phyloP scores from a whole-genome alignment of 2,888 invertebrate species.

The Crematogaster levior region DNA sequence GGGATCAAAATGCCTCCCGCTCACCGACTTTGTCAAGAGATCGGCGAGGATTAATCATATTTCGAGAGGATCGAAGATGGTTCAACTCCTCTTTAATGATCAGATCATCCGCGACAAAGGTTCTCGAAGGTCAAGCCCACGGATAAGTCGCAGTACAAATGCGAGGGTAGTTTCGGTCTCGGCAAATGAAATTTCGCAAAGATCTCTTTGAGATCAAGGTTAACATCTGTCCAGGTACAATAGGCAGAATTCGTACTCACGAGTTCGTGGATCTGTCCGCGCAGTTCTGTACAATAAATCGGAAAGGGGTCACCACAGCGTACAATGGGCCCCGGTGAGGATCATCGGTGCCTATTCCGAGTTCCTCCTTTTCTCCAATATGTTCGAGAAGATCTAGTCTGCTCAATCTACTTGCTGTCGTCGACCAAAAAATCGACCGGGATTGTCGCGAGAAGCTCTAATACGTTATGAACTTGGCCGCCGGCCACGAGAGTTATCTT shows the following conservation, averaged over 20 bases:
- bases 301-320: not conserved
- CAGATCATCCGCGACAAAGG: constrained; percentile 7
- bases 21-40: not conserved
- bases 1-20: not conserved
- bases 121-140: constrained; percentile 9
- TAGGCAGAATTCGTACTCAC: not conserved
- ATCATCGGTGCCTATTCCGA: constrained; percentile 17
- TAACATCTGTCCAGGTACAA: constrained; percentile 34
- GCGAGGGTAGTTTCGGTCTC: not conserved
- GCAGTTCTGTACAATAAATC: constrained; percentile 34
- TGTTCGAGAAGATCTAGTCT: not conserved
- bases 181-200: constrained; percentile 1
- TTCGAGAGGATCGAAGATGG: constrained; percentile 26
- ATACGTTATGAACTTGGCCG: constrained; percentile 47
- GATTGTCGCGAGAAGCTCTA: constrained; percentile 23
- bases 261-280: not conserved
- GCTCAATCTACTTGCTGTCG: constrained; percentile 16
- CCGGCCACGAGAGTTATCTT: constrained; percentile 51
- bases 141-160: not conserved
- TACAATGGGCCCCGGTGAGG: constrained; percentile 16
- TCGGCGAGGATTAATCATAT: constrained; percentile 49
- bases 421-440: constrained; percentile 41
- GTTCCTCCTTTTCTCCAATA: constrained; percentile 1
- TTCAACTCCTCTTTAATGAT: not conserved
- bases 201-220: constrained; percentile 22